A percentile compares a stretch with the other conserved stretches of the same genome.
Conservation (phyloP, 2,113 vertebrate genomes). For the Hemicordylus capensis region DNA sequence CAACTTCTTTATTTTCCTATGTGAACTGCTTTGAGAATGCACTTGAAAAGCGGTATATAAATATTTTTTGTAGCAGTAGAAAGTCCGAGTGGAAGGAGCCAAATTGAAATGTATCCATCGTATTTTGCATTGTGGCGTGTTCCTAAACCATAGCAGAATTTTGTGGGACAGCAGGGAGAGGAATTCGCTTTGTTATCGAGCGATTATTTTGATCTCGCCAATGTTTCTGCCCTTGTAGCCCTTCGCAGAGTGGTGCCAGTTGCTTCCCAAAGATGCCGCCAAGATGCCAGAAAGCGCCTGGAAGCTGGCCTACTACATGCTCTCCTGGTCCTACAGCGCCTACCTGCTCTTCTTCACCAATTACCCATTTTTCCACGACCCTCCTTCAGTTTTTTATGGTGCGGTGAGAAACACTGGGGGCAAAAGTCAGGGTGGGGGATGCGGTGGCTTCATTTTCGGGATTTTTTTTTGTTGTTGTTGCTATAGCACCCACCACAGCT, state of each 20-base stretch:
- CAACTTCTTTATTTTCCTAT: too few species aligned
- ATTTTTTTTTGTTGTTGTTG: too few species aligned
- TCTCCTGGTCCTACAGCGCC: slow-evolving; percentile 90
- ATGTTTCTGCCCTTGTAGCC: slow-evolving; percentile 77
- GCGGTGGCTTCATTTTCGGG: rapidly evolving
- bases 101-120: too few species aligned
- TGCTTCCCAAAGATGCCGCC: slow-evolving; percentile 89
- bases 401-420: slow-evolving; percentile 39
- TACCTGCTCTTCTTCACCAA: slow-evolving; percentile 93
- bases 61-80: too few species aligned
- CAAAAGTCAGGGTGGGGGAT: rapidly evolving
- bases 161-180: not conserved
- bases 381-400: slow-evolving; percentile 91
- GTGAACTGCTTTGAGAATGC: too few species aligned
- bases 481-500: too few species aligned
- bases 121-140: too few species aligned
- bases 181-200: not conserved
- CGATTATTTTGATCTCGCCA: rapidly evolving
- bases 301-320: slow-evolving; percentile 95
- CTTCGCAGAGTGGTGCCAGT: slow-evolving; percentile 80
- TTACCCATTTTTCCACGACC: slow-evolving; percentile 93
- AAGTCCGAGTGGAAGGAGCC: too few species aligned
- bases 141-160: too few species aligned
- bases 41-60: too few species aligned
- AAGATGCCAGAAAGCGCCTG: slow-evolving; percentile 98